phyloP scores from a whole-genome alignment of 2,113 vertebrate species.

The Fukomys damarensis region DNA sequence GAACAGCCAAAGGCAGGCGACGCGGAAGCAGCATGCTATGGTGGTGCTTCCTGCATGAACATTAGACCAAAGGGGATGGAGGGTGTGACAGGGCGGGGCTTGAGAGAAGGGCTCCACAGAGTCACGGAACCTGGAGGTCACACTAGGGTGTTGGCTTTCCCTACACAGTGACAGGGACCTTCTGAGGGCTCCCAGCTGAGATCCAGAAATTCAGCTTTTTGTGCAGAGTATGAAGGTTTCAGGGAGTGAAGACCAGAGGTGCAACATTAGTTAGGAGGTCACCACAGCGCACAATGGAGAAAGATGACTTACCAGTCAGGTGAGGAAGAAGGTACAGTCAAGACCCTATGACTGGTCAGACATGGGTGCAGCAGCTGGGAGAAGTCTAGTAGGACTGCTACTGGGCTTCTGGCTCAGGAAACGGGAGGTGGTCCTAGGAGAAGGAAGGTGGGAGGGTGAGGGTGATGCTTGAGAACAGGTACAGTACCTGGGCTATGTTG shows the following conservation, averaged over 20 bases:
- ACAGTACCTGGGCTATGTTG: not conserved
- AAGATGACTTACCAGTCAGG: not conserved
- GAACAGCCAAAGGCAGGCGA: not conserved
- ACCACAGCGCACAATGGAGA: not conserved
- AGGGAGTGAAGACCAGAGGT: not conserved
- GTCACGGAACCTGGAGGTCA: not conserved
- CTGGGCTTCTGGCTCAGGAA: not conserved
- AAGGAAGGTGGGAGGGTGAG: not conserved
- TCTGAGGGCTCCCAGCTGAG: not conserved
- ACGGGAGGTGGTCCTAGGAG: not conserved
- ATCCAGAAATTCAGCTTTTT: not conserved
- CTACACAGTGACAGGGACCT: not conserved
- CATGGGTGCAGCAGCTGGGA: fast-evolving
- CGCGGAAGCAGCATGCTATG: not conserved
- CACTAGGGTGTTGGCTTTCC: not conserved
- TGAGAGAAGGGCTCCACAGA: not conserved
- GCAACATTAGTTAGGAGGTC: not conserved
- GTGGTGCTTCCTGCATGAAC: not conserved
- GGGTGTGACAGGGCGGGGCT: not conserved
- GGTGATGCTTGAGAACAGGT: not conserved
- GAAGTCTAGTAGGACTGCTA: not conserved
- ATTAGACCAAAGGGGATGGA: not conserved
- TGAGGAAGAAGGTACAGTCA: not conserved
- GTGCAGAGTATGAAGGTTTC: not conserved
- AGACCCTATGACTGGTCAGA: not conserved